Evolutionary conservation across 2,113 vertebrate species (phyloP).

Genomic region (Phrynocephalus versicolor): DNA sequence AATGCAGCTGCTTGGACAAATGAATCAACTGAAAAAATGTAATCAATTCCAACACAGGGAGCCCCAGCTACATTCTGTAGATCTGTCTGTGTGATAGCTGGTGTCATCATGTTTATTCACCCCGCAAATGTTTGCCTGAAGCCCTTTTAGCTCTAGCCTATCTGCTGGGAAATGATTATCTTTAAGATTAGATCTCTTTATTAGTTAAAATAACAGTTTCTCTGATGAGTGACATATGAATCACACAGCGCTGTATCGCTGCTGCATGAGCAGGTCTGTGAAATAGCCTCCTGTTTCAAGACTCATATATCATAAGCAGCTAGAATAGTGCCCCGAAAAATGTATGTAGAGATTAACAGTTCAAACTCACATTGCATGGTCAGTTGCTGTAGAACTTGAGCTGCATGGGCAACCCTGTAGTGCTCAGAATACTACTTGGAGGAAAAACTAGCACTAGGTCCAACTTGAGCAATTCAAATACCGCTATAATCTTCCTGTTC

Average conservation of each 20-base stretch:
- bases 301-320: neutral
- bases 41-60: neutral
- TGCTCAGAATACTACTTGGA: neutral
- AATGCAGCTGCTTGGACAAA: neutral
- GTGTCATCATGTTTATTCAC: constrained; percentile 16
- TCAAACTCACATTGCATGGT: neutral
- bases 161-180: constrained; percentile 4
- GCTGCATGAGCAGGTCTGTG: neutral
- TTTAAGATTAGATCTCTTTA: constrained; percentile 11
- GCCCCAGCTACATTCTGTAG: neutral
- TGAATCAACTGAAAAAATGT: neutral
- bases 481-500: neutral
- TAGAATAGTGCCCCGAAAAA: neutral
- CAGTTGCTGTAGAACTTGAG: neutral
- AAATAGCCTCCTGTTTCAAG: neutral
- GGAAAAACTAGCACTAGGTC: neutral
- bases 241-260: neutral
- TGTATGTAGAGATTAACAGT: neutral
- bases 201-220: constrained; percentile 20
- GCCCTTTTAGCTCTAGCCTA: neutral
- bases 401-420: neutral
- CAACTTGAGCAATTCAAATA: neutral
- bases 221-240: constrained; percentile 4
- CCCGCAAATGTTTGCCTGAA: neutral
- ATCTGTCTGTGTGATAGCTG: neutral